Evolutionary conservation across 2,888 invertebrate species (phyloP).

Genomic region (Apotomis capreana): DNA sequence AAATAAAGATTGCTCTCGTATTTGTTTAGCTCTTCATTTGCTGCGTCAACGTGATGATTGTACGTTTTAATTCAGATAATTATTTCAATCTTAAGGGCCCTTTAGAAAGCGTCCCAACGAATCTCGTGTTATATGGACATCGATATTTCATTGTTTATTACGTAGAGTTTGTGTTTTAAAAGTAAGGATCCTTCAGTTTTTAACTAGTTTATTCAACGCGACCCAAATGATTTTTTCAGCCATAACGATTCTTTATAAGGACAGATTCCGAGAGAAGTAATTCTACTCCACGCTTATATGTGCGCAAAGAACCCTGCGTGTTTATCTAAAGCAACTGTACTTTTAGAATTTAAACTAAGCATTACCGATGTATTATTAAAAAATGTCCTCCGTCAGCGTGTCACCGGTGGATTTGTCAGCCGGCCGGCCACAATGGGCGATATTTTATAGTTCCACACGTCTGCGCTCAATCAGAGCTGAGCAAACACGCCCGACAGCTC

Average conservation of each 20-base stretch:
- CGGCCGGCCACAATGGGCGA: conserved; percentile 57
- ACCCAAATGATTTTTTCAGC: neutral
- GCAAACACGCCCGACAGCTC: conserved; percentile 76
- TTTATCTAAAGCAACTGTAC: neutral
- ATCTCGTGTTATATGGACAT: conserved; percentile 43
- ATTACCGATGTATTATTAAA: conserved; percentile 14
- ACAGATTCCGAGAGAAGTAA: too few species aligned
- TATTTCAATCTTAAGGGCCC: conserved; percentile 37
- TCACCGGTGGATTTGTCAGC: conserved; percentile 61
- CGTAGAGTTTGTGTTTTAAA: conserved; percentile 22
- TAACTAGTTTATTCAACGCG: too few species aligned
- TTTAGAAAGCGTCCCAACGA: conserved; percentile 31
- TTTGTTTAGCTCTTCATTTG: conserved; percentile 82
- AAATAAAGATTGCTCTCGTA: conserved; percentile 74
- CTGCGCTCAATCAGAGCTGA: conserved; percentile 57
- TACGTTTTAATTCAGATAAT: conserved; percentile 48
- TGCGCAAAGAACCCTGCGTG: neutral
- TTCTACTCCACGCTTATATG: too few species aligned
- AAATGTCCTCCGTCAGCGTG: conserved; percentile 38
- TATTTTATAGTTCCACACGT: conserved; percentile 53
- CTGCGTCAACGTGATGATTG: conserved; percentile 57
- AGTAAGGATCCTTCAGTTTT: neutral
- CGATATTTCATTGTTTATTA: conserved; percentile 45
- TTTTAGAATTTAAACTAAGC: neutral
- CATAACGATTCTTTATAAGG: neutral